phyloP scores from a whole-genome alignment of 2,888 invertebrate species.

The Perithous albicinctus region DNA sequence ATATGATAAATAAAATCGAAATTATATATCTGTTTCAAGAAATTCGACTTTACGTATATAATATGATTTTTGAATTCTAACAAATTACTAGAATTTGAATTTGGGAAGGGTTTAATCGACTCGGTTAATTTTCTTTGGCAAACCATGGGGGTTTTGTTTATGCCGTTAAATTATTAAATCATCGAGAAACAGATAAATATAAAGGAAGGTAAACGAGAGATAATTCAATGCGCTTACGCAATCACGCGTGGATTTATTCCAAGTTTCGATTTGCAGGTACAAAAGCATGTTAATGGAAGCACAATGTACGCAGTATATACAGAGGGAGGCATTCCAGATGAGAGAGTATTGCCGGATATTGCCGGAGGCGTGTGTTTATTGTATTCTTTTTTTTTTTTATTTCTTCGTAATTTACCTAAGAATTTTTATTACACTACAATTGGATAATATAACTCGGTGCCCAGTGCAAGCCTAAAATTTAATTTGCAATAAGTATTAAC shows the following conservation, averaged over 20 bases:
- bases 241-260: conserved; percentile 51
- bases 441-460: neutral
- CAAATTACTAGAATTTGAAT: neutral
- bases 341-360: conserved; percentile 30
- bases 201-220: conserved; percentile 11
- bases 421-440: conserved; percentile 1
- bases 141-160: neutral
- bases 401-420: neutral
- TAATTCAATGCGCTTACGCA: conserved; percentile 56
- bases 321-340: conserved; percentile 47
- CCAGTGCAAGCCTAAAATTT: too few species aligned
- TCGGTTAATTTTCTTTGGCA: conserved; percentile 2
- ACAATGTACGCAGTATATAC: conserved; percentile 7
- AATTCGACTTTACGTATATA: too few species aligned
- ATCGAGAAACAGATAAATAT: conserved; percentile 24
- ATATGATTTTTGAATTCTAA: too few species aligned
- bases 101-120: conserved; percentile 1
- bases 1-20: too few species aligned
- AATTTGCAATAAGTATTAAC: too few species aligned
- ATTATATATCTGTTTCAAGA: too few species aligned
- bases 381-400: neutral
- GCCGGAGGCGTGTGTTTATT: neutral
- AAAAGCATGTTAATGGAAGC: conserved; percentile 59
- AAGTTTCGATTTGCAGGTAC: conserved; percentile 54
- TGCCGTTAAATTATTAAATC: conserved; percentile 6